These are phyloP conservation scores for Philopedon plagiatum DNA, from an alignment of 2,888 invertebrate species.

Conservation along the genomic window DNA sequence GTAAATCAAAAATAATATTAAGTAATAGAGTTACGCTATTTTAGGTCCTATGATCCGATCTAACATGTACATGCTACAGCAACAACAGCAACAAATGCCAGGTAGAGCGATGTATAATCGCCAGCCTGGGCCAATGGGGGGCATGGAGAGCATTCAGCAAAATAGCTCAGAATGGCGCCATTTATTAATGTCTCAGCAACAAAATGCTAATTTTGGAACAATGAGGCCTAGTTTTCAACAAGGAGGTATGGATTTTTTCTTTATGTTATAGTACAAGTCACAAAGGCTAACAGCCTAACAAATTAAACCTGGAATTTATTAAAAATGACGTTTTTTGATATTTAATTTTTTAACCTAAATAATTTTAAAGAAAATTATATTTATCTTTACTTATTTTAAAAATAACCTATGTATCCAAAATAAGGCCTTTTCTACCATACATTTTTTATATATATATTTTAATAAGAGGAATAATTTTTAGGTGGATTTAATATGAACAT, in stretches of 20 bases:
- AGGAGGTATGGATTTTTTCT: conserved; percentile 58
- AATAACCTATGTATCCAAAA: too few species aligned
- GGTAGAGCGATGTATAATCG: conserved; percentile 70
- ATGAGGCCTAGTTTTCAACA: conserved; percentile 72
- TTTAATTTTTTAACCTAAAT: too few species aligned
- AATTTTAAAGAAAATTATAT: neutral
- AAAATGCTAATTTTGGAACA: conserved; percentile 66
- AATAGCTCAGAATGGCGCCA: conserved; percentile 76
- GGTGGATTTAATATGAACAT: conserved; percentile 61
- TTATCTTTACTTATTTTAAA: too few species aligned
- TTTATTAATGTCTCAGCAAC: conserved; percentile 74
- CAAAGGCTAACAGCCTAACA: too few species aligned
- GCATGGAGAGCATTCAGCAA: conserved; percentile 70
- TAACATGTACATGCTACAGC: conserved; percentile 75
- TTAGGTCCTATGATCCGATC: conserved; percentile 79
- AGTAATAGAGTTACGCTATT: neutral
- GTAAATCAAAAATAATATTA: neutral
- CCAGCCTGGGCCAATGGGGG: conserved; percentile 70
- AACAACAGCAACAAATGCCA: conserved; percentile 70
- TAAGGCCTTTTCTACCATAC: too few species aligned
- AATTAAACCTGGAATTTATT: too few species aligned
- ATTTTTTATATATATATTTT: too few species aligned
- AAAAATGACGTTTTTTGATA: too few species aligned
- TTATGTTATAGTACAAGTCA: neutral
- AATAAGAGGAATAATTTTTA: too few species aligned